These are phyloP conservation scores for Athalia rosae DNA, from an alignment of 2,888 invertebrate genomes.

Conservation along the genomic window DNA sequence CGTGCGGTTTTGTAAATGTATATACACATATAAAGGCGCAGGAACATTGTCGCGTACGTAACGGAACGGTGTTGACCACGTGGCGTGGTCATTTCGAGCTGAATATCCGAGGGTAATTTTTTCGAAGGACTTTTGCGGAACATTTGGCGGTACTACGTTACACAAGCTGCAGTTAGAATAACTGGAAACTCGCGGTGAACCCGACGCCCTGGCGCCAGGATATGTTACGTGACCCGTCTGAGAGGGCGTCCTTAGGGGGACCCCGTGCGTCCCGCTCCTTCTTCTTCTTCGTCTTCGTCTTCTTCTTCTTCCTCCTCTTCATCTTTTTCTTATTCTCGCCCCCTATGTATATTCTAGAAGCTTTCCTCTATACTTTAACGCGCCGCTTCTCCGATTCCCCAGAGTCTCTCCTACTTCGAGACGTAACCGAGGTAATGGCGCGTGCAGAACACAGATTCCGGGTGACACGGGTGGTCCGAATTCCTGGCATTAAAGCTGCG, in stretches of 20 bases:
- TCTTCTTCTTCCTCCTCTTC: too few relatives aligned
- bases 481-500: not conserved
- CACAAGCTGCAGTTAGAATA: conserved; percentile 47
- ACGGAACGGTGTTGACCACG: not conserved
- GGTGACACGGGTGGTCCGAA: conserved; percentile 34
- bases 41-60: too few relatives aligned
- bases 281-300: too few relatives aligned
- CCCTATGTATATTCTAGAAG: too few relatives aligned
- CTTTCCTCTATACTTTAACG: not conserved
- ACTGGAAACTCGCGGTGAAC: conserved; percentile 46
- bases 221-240: conserved; percentile 70
- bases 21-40: too few relatives aligned
- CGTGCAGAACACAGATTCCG: conserved; percentile 33
- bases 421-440: conserved; percentile 33
- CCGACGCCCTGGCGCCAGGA: conserved; percentile 70
- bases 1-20: too few relatives aligned
- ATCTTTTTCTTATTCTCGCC: too few relatives aligned
- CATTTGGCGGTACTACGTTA: conserved; percentile 44
- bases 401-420: conserved; percentile 8
- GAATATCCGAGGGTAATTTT: not conserved
- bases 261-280: not conserved
- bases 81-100: conserved; percentile 8
- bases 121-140: conserved; percentile 45
- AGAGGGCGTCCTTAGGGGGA: conserved; percentile 60
- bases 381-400: conserved; percentile 26